Percentiles rank a stretch among this genome's conserved stretches.
phyloP scores from a whole-genome alignment of 2,113 vertebrate species.

The Chamaea fasciata region DNA sequence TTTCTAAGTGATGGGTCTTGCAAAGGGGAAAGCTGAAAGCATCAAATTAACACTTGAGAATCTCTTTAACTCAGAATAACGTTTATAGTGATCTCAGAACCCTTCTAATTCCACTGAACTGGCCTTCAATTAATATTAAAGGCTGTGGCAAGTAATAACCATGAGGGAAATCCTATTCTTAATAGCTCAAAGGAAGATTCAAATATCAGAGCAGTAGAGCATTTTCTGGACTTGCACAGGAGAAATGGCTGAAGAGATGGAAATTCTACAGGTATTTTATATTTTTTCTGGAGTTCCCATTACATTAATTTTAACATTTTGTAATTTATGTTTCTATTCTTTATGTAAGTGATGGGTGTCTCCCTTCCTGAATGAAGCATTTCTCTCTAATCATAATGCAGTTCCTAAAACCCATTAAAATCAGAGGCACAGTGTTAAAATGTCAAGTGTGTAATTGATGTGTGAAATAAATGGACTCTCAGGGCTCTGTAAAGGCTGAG shows the following conservation, averaged over 20 bases:
- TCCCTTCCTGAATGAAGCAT: not conserved
- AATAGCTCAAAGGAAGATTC: not conserved
- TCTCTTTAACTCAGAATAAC: not conserved
- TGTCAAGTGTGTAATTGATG: constrained; percentile 60
- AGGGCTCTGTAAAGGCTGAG: not conserved
- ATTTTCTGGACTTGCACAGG: not conserved
- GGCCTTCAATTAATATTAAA: not conserved
- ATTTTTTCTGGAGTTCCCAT: not conserved
- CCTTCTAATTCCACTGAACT: not conserved
- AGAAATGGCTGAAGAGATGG: not conserved
- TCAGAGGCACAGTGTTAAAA: constrained; percentile 38
- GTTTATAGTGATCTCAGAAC: not conserved
- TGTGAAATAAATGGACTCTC: constrained; percentile 42
- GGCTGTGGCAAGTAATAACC: not conserved
- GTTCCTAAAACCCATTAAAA: constrained; percentile 58
- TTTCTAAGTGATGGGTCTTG: not conserved
- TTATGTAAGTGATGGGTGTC: constrained; percentile 16
- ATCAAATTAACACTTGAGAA: not conserved
- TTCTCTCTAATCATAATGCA: constrained; percentile 41
- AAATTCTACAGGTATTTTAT: not conserved
- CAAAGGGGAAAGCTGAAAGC: not conserved
- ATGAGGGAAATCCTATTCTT: not conserved
- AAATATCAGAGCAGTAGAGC: not conserved
- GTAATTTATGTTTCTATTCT: constrained; percentile 30
- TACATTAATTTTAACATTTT: not conserved